Percentiles rank a stretch among this genome's conserved stretches.
Conservation (phyloP, 2,888 invertebrate species). For the Noctua pronuba region DNA sequence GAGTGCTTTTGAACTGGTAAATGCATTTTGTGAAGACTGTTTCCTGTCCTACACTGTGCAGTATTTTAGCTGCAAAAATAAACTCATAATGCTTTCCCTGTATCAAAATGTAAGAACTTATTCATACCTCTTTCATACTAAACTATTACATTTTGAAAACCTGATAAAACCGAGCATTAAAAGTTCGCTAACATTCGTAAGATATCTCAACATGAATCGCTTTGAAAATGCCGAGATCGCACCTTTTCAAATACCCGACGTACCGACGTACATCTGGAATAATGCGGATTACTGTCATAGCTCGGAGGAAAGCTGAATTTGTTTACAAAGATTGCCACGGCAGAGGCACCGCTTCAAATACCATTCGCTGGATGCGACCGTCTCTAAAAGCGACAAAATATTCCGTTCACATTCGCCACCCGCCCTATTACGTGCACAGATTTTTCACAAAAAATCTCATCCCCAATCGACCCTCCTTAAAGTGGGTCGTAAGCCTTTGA, state of each 20-base stretch:
- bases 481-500: conserved; percentile 73
- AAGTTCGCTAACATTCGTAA: background rate
- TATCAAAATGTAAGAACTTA: background rate
- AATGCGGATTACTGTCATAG: conserved; percentile 47
- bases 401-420: conserved; percentile 73
- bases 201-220: conserved; percentile 13
- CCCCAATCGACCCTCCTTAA: conserved; percentile 70
- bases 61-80: background rate
- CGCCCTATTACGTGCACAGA: conserved; percentile 74
- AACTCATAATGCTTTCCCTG: background rate
- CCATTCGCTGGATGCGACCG: conserved; percentile 49
- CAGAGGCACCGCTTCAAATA: conserved; percentile 39
- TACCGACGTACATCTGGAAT: conserved; percentile 35
- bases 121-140: background rate
- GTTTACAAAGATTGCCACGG: conserved; percentile 60
- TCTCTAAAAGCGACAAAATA: conserved; percentile 69
- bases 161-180: background rate
- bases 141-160: background rate
- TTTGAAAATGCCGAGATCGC: conserved; percentile 32
- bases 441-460: conserved; percentile 74
- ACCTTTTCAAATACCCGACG: conserved; percentile 44
- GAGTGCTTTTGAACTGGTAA: conserved; percentile 15
- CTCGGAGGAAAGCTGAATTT: conserved; percentile 56
- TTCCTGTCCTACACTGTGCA: background rate
- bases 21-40: background rate